Base-by-base conservation (phyloP, 2,797 vertebrate genomes). In the Rhynchotus rufescens region DNA sequence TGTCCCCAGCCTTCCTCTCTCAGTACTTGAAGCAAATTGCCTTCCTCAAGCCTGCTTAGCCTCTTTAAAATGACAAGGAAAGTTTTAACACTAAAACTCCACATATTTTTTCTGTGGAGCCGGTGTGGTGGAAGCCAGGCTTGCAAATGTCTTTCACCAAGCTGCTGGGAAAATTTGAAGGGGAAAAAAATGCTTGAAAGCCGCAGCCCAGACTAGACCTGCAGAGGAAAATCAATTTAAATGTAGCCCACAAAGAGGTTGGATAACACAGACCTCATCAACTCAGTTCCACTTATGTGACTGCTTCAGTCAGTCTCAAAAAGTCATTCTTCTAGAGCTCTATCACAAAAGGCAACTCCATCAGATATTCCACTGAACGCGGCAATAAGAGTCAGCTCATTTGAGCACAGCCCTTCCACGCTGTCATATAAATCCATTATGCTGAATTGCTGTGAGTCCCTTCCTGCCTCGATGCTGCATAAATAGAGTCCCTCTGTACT, bases 141-240 rank as follows among this genome's bases (percentile, higher is more conserved):
- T 60, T 26, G 30, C 34, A 90, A 91, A 93, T 80, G 19, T 83
- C 78, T 77, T 69, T 90, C 49, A 75, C 42, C 38, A 77, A 80
- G 36, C 56, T 88, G 21, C 62, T 81, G 67, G 78, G 45, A 73
- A 62, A 86, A 92, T 87, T 79, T 42, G 83, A 91, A 90, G 23
- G 12, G 12, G 1, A 4, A 38, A 47, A 26, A 47, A 73, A 10
- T 11, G 26, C 6, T 1, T 45, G 13, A 92, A 93, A 87, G 86
- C 45, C 84, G 20, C 15, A 94, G 52, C 23, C 14, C 38, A 88
- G n/a, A 36, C 45, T 59, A 80, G 44, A 88, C 81, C 36, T 75
- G 23, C 28, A 91, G 36, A 85, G 52, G 38, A 91, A 96, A 93
- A 80, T 91, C 76, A 62, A 81, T 96, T 92, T 94, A 88, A 88